These are phyloP conservation scores for Ochropacha duplaris DNA, from an alignment of 2,888 invertebrate genomes.

Conservation along the genomic window DNA sequence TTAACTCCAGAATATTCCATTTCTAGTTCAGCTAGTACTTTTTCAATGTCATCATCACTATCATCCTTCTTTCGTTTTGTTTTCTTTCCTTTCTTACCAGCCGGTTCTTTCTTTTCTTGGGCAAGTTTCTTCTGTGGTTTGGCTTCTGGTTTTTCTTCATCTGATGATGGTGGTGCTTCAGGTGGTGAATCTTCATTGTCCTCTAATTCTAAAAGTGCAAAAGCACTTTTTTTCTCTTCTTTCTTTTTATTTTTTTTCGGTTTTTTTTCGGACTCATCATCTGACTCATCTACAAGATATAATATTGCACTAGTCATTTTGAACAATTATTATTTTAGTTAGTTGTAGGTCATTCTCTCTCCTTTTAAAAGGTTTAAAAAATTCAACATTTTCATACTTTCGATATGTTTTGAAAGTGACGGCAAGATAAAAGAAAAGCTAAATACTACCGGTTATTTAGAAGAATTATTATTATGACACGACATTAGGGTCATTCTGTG, in stretches of 20 bases:
- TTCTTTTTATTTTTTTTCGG: slow-evolving; percentile 67
- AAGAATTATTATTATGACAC: too few species aligned
- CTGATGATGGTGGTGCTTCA: slow-evolving; percentile 71
- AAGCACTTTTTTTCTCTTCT: slow-evolving; percentile 83
- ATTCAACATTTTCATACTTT: too few species aligned
- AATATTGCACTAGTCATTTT: slow-evolving; percentile 3
- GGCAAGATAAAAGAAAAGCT: too few species aligned
- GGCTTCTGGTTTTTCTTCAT: slow-evolving; percentile 66
- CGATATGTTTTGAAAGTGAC: too few species aligned
- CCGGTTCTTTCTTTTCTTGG: slow-evolving; percentile 72
- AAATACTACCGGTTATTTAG: too few species aligned
- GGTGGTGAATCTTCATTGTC: slow-evolving; percentile 81
- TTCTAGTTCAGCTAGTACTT: slow-evolving; percentile 91
- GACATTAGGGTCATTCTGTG: too few species aligned
- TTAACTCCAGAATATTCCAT: slow-evolving; percentile 89
- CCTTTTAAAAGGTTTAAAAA: too few species aligned
- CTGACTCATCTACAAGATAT: slow-evolving; percentile 59
- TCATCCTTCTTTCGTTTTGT: slow-evolving; percentile 88
- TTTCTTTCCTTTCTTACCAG: slow-evolving; percentile 88
- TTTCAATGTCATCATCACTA: slow-evolving; percentile 92
- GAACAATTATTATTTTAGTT: too few species aligned
- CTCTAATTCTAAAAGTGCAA: slow-evolving; percentile 86
- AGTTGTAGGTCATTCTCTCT: too few species aligned
- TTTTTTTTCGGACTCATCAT: slow-evolving; percentile 72
- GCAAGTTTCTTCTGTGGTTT: slow-evolving; percentile 61